A percentile compares a stretch with the other conserved stretches of the same genome.
Conservation (phyloP, 2,113 vertebrate genomes). For the Albula goreensis region DNA sequence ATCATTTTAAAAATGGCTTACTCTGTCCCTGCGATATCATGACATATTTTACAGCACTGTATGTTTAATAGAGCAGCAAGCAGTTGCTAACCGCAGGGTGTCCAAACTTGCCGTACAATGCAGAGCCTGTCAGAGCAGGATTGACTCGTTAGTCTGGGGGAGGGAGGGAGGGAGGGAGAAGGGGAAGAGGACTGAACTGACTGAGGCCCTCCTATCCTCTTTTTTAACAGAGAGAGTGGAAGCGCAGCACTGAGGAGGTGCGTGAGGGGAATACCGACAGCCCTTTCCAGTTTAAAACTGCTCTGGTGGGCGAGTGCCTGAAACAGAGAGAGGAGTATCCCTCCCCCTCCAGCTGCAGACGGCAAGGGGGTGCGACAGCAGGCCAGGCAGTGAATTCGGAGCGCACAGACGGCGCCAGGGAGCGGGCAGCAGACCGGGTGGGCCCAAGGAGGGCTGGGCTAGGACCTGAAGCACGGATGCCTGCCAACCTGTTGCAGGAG, state of each 20-base stretch:
- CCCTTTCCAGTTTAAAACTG: conserved; percentile 60
- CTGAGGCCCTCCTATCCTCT: not conserved
- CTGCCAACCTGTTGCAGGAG: conserved; percentile 80
- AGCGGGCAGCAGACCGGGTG: conserved; percentile 7
- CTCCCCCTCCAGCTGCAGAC: not conserved
- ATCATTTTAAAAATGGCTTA: not conserved
- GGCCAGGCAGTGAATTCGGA: not conserved
- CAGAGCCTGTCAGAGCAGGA: not conserved
- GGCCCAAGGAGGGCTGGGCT: conserved; percentile 31
- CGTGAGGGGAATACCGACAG: conserved; percentile 40
- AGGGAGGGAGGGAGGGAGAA: not conserved
- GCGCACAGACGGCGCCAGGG: not conserved
- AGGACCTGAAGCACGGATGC: conserved; percentile 59
- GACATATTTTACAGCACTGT: not conserved
- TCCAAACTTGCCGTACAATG: not conserved
- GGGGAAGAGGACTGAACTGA: not conserved
- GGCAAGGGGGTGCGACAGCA: no score
- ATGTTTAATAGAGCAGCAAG: not conserved
- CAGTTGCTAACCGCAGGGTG: not conserved
- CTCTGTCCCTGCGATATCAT: not conserved
- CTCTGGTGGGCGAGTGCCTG: conserved; percentile 57
- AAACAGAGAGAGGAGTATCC: conserved; percentile 49
- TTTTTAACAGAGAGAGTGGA: not conserved
- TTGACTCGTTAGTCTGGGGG: not conserved
- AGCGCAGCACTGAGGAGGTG: conserved; percentile 12